Base-by-base conservation (phyloP, 2,113 vertebrate species). In the Lycocorax pyrrhopterus region DNA sequence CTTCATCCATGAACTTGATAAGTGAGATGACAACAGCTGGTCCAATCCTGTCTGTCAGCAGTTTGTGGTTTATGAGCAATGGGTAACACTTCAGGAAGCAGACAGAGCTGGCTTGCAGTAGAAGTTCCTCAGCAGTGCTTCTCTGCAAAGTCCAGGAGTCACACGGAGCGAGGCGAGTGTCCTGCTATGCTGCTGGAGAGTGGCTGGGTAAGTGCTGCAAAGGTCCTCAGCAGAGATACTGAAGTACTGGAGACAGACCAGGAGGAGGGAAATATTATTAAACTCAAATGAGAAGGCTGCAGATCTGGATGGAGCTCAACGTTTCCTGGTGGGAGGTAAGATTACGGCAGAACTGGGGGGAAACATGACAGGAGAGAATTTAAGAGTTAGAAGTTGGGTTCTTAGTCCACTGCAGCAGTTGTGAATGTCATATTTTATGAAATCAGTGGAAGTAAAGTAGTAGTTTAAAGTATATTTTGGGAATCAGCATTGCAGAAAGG, bases 151-250 rank as follows among this genome's bases (percentile, higher is more conserved):
- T 2, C 2, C 7, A 6, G 43, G 35, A 80, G 39, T 3, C 27
- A 44, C 19, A 30, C 5, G 1, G 73, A 58, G 41, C 0, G 4
- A 53, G 56, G 46, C 0, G 0, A 63, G 44, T 7, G 43, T 84
- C 30, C 52, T 51, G 30, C 29, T 27, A 2, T 16, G 32, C 72
- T 29, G 7, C 43, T 21, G 37, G 47, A 56, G 35, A 49, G 30
- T 20, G 60, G 5, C 1, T 5, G 26, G 92, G 92, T 96, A 93
- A 91, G 92, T 35, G n/a, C 56, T 68, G 68, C 67, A 41, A 43
- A 41, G 78, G 21, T 55, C 4, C n/a, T 72, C 30, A 41, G 51
- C 52, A 63, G 56, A 71, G 25, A 4, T 32, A 14, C 4, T n/a
- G 37, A 49, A n/a, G 15, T n/a, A 12, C 6, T 27, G 51, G 33